Percentiles rank a stretch among this genome's conserved stretches.
phyloP scores from a whole-genome alignment of 53 echinoderm and acorn worm species.

The Echinometra lucunter region DNA sequence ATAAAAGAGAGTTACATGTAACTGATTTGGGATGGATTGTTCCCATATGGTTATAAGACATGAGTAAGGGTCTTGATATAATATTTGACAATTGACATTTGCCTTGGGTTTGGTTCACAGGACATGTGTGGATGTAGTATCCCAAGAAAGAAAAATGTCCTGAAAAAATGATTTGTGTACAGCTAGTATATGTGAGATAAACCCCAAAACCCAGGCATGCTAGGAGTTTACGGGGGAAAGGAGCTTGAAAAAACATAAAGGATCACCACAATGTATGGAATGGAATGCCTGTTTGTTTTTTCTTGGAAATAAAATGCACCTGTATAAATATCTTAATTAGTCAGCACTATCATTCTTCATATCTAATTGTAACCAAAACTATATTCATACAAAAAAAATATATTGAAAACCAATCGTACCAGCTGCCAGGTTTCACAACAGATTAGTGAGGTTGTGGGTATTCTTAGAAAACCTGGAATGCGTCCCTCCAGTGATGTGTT shows the following conservation, averaged over 20 bases:
- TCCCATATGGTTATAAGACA: background rate
- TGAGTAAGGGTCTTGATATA: background rate
- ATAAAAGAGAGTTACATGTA: background rate
- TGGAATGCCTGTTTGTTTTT: no score
- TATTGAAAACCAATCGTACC: background rate
- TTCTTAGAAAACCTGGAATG: conserved; percentile 4
- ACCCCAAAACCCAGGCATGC: no score
- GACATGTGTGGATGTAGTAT: background rate
- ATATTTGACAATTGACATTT: background rate
- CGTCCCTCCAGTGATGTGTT: background rate
- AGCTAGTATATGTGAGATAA: no score
- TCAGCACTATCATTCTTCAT: background rate
- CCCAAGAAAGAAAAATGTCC: no score
- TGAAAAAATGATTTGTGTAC: no score
- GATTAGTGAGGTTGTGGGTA: background rate
- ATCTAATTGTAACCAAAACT: background rate
- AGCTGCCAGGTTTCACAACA: background rate
- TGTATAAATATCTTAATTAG: background rate
- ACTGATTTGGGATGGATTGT: background rate
- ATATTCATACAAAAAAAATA: background rate
- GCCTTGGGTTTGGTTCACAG: no score
- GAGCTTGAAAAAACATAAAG: no score
- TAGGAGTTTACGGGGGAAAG: no score
- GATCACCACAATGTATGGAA: no score
- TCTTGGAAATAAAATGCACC: background rate